These are phyloP conservation scores for Oithona nana DNA, from an alignment of 2,888 invertebrate genomes.

Conservation along the genomic window DNA sequence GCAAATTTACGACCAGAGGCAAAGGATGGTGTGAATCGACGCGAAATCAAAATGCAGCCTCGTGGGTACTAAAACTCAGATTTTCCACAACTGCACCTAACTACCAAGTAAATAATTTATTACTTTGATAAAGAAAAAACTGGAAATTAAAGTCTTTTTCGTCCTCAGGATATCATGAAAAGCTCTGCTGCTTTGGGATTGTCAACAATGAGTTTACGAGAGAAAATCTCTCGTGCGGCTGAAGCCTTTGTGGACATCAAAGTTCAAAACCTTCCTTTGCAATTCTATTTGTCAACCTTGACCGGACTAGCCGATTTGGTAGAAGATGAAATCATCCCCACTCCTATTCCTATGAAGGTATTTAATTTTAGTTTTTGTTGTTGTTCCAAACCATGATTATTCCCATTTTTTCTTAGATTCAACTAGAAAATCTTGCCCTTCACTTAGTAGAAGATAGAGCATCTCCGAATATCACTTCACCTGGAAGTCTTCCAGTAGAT, in stretches of 20 bases:
- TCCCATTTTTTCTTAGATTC: conserved; percentile 34
- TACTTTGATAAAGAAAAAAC: no score
- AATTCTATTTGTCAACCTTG: conserved; percentile 58
- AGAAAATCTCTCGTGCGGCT: conserved; percentile 24
- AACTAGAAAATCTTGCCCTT: conserved; percentile 51
- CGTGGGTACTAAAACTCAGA: background rate
- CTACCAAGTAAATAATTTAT: background rate
- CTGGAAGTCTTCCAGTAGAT: conserved; percentile 59
- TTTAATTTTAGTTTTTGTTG: conserved; percentile 20
- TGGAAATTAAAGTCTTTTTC: no score
- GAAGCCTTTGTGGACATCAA: conserved; percentile 22
- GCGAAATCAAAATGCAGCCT: background rate
- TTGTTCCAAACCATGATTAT: background rate
- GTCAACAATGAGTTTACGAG: conserved; percentile 21
- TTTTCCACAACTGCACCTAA: background rate
- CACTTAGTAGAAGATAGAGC: conserved; percentile 65
- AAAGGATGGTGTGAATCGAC: conserved; percentile 55
- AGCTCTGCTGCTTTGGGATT: background rate
- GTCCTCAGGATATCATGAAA: background rate
- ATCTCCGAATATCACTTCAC: conserved; percentile 55
- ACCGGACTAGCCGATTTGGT: conserved; percentile 59
- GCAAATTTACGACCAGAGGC: conserved; percentile 58
- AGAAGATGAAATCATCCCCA: conserved; percentile 64
- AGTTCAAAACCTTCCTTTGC: conserved; percentile 24
- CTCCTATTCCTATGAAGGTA: conserved; percentile 64